A percentile compares a stretch with the other conserved stretches of the same genome.
Evolutionary conservation across 2,113 vertebrate species (phyloP).

Genomic region (Malurus elegans): DNA sequence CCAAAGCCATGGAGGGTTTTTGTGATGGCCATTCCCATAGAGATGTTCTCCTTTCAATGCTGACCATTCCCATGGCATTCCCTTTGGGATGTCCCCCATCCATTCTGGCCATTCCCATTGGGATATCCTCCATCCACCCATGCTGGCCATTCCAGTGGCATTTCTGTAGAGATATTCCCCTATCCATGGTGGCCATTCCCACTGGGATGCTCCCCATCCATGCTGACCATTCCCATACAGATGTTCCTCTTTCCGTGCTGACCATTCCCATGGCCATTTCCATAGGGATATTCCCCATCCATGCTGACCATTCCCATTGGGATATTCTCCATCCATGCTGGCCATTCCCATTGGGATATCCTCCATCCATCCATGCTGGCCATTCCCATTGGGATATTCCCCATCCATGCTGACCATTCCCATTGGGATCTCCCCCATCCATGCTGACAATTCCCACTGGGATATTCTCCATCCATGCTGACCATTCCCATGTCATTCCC

Average conservation of each 20-base stretch:
- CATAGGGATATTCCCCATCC: neutral
- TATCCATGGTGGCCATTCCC: neutral
- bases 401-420: no score
- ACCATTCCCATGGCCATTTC: neutral
- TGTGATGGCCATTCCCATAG: rapidly evolving
- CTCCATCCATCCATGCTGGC: no score
- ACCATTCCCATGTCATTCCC: no score
- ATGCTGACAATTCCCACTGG: no score
- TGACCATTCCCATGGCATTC: rapidly evolving
- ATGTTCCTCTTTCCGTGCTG: rapidly evolving
- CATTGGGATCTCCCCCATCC: no score
- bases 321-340: neutral
- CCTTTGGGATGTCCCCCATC: neutral
- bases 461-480: no score
- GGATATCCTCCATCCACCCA: no score
- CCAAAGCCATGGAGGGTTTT: rapidly evolving
- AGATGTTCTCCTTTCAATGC: no score
- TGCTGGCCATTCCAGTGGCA: no score
- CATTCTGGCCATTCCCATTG: neutral
- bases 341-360: no score
- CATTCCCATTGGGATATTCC: no score
- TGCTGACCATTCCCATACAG: rapidly evolving
- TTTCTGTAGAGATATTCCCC: neutral
- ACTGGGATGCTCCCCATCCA: no score
- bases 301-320: neutral